Evolutionary conservation across 2,797 vertebrate species (phyloP), one percentile per base, ranked within the genome.

Genomic region (Peromyscus aztecus): DNA sequence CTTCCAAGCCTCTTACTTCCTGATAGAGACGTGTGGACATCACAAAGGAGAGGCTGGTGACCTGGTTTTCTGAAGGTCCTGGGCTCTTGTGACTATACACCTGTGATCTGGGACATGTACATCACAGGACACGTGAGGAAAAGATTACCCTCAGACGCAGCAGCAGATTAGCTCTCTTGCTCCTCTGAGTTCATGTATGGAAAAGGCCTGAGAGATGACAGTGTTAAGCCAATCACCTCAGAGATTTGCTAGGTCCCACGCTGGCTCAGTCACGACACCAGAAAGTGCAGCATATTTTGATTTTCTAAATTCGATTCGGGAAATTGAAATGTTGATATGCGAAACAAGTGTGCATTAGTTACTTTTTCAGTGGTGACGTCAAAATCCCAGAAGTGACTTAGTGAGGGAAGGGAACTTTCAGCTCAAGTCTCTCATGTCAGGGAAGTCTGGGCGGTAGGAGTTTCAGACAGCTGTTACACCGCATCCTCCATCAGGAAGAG

Each of bases 91-190:
- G 19, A 14, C 14, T 2, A 2, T 1, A 3, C 27, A 29, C 31
- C 59, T 69, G 67, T 19, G 40, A 24, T 14, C 52, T 69, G 0
- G 11, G n/a, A 16, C 23, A 37, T 46, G 29, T 29, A 31, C 29
- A 7, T 57, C n/a, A 37, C 1, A 4, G n/a, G 4, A 1, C 1
- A 0, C 0, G 2, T 13, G 3, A 34, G 12, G 43, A 52, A 6
- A 24, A 77, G 14, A 49, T 7, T 17, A 23, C 0, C 1, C 19
- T 57, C 23, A 6, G 29, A 4, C 77, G 17, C 27, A 24, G 16
- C 9, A 77, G 34, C 59, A 27, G 23, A 49, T 1, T 0, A 9
- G 5, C 61, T 29, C n/a, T 10, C 12, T 24, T 17, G 21, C 71
- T 57, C 21, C 81, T 55, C 46, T 2, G 59, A 37, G 57, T 69